phyloP scores from a whole-genome alignment of 1,140 invertebrate genomes.

The Proales similis region DNA sequence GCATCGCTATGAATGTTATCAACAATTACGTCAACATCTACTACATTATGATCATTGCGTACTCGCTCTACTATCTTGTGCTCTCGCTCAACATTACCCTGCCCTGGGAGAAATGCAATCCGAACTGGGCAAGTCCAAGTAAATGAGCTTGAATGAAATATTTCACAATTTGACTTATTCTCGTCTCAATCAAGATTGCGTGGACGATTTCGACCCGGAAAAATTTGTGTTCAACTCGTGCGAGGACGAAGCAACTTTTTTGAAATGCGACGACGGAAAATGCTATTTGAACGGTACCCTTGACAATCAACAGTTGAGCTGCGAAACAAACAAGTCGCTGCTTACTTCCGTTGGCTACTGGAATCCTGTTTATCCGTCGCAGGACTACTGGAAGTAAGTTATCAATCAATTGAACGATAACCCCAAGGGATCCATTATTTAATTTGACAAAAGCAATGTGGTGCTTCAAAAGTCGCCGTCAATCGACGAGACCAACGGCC shows the following conservation, averaged over 20 bases:
- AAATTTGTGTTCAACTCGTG: slow-evolving; percentile 10
- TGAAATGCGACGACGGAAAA: slow-evolving; percentile 26
- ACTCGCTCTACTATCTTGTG: slow-evolving; percentile 74
- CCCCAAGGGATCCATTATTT: background rate
- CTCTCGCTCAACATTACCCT: slow-evolving; percentile 64
- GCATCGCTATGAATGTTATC: slow-evolving; percentile 34
- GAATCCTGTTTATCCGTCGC: slow-evolving; percentile 33
- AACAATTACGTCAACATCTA: slow-evolving; percentile 39
- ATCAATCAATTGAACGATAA: background rate
- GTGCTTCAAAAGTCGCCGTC: slow-evolving; percentile 15
- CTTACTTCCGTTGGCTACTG: slow-evolving; percentile 14
- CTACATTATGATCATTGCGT: slow-evolving; percentile 76
- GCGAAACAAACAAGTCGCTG: background rate
- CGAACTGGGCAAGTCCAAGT: slow-evolving; percentile 45
- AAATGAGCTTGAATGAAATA: slow-evolving; percentile 52
- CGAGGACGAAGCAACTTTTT: background rate
- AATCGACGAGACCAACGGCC: slow-evolving; percentile 32
- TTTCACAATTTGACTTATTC: slow-evolving; percentile 1
- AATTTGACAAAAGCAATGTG: slow-evolving; percentile 25
- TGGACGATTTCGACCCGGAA: background rate
- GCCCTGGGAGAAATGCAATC: slow-evolving; percentile 67
- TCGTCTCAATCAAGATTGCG: slow-evolving; percentile 33
- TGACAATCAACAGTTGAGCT: background rate
- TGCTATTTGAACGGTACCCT: slow-evolving; percentile 5
- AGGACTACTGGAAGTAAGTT: slow-evolving; percentile 39